These are phyloP conservation scores for Cynocephalus volans DNA, from an alignment of 2,113 vertebrate genomes.

Conservation along the genomic window DNA sequence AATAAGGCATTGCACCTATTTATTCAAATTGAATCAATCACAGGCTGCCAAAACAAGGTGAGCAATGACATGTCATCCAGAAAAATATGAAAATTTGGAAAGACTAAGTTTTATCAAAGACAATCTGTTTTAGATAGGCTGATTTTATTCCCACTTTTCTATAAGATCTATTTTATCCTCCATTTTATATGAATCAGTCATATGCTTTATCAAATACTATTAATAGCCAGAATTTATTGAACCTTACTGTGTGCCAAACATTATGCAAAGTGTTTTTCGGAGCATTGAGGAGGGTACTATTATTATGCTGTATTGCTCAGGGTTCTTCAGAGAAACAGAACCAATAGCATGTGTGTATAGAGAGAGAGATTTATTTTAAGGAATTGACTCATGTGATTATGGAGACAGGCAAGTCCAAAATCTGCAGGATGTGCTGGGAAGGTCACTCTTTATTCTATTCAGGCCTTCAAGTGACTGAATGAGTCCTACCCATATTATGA, in stretches of 20 bases:
- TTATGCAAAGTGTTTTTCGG: neutral
- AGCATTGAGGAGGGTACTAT: neutral
- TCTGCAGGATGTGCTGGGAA: neutral
- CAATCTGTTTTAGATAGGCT: neutral
- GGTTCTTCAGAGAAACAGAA: neutral
- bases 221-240: neutral
- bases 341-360: neutral
- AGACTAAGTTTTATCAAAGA: constrained; percentile 24
- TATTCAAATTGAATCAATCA: constrained; percentile 42
- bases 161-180: neutral
- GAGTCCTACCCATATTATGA: neutral
- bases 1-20: constrained; percentile 48
- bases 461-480: neutral
- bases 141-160: neutral
- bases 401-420: neutral
- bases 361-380: neutral
- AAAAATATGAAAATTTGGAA: neutral
- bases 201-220: constrained; percentile 19
- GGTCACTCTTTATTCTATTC: neutral
- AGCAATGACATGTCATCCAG: neutral
- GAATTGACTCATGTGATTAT: neutral
- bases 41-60: constrained; percentile 58
- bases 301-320: neutral
- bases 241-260: neutral
- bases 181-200: neutral